Percentiles rank a stretch among this genome's conserved stretches.
Conservation (phyloP, 23 tunicate genomes). For the Trididemnum clinides region DNA sequence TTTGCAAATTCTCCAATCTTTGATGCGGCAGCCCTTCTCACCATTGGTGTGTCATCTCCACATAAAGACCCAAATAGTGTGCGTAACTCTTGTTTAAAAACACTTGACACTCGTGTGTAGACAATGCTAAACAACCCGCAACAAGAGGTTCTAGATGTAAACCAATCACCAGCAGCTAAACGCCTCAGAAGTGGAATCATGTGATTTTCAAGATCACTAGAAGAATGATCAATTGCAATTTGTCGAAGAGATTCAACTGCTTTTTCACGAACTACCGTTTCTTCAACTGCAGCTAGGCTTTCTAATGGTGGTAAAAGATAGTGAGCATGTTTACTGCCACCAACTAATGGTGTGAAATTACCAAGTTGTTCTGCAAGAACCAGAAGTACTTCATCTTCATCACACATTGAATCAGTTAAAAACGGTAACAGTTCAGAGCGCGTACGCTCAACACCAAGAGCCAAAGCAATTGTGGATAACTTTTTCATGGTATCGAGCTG, state of each 20-base stretch:
- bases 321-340: conserved; percentile 73
- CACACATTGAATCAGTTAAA: conserved; percentile 97
- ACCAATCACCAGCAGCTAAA: conserved; percentile 96
- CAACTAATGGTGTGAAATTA: conserved; percentile 80
- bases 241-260: conserved; percentile 93
- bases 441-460: conserved; percentile 95
- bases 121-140: conserved; percentile 95
- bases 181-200: conserved; percentile 91
- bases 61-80: conserved; percentile 73
- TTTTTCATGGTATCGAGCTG: conserved; percentile 92
- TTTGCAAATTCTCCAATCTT: conserved; percentile 94
- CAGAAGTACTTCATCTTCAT: conserved; percentile 93
- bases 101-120: conserved; percentile 51
- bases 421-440: conserved; percentile 98
- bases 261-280: conserved; percentile 83
- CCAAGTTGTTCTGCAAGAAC: conserved; percentile 96
- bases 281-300: conserved; percentile 83
- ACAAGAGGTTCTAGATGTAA: conserved; percentile 96
- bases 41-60: conserved; percentile 99
- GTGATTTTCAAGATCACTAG: conserved; percentile 83
- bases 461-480: conserved; percentile 95
- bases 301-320: conserved; percentile 88
- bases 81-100: conserved; percentile 75
- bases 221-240: conserved; percentile 72
- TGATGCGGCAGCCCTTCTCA: conserved; percentile 96